Base-by-base conservation (phyloP, 1,140 invertebrate genomes). In the Euglossa dilemma region DNA sequence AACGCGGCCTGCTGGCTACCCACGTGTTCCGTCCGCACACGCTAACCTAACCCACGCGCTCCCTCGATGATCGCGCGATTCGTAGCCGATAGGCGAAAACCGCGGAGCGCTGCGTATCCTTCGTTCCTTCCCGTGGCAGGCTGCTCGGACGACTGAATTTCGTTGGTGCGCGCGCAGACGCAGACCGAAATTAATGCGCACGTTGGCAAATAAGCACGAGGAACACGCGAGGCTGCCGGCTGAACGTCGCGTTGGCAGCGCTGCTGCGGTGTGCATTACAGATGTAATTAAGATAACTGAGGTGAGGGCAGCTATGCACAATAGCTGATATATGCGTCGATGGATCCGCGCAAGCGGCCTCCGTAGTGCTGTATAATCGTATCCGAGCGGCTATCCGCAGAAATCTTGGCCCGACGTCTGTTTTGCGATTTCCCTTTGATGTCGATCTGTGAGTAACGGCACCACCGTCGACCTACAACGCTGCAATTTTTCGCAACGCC, bases 221-320 rank as follows among this genome's bases (percentile, higher is more conserved):
- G 47, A 76, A 75, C 59, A 87, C 72, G 59, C 79, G 75, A 54
- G 66, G 52, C 52, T 57, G 61, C n/a, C 69, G 64, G 54, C 36
- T 75, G 81, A 77, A 83, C 67, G 47, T 64, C 81, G 77, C 78
- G 76, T 77, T 54, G 87, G 79, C 75, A 88, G 90, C 89, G 54
- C 71, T 74, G 71, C 88, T 92, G 92, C 89, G 92, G 93, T 91
- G 91, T 93, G 92, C 90, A 93, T 93, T 94, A 93, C 93, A 93
- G 93, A 94, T 93, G 93, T 93, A 93, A 94, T 94, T 93, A 94
- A 94, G 93, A 93, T 94, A 93, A 92, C 92, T 91, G 92, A 93
- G 93, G 93, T 93, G 92, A 93, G 91, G 90, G 92, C 92, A 93
- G 91, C 91, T 92, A 92, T 93, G 92, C 92, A 93, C 91, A 93